Base-by-base conservation (phyloP, 2,113 vertebrate genomes). In the Laticauda colubrina region DNA sequence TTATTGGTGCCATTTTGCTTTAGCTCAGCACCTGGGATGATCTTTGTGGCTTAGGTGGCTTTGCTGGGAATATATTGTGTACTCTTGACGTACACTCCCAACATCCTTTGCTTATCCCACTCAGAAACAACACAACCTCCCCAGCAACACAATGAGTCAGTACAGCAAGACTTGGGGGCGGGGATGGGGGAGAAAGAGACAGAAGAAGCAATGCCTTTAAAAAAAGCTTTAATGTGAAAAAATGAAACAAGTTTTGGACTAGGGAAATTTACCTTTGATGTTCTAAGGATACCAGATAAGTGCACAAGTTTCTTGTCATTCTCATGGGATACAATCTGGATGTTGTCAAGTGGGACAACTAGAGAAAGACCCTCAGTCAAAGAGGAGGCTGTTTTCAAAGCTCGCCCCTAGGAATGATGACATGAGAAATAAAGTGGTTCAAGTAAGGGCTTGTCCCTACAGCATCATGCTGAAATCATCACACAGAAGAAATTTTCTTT, bases 291-390 rank as follows among this genome's bases (percentile, higher is more conserved):
- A 0, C 98, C 98, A 2, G 98, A 97, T 75, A 99, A 96, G 91
- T 99, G 99, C 94, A 99, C 98, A 61, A 99, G 94, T 20, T 95
- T 97, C 14, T 98, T 97, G 91, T 99, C 98, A 20, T 99, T 98
- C 96, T 98, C 97, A 0, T 96, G 97, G 55, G 98, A 98, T 4
- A 98, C 90, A 0, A 93, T 96, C 91, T 97, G 93, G 93, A 97
- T 97, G 89, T 96, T 97, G 5, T 97, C 97, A 2, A 99, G 97
- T 29, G 98, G 93, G 29, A 98, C 95, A 11, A 99, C 98, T 59
- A 98, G 98, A 9, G 98, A 98, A 4, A 99, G 98, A 0, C 99
- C 99, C 93, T 99, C 99, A 5, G 99, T 97, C 10, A 99, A 97
- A 20, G 98, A 98, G 0, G 90, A 94, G 0, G 98, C 98, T 0